Percentiles rank a stretch among this genome's conserved stretches.
Conservation (phyloP, 2,113 vertebrate genomes). For the Pseudonaja textilis region DNA sequence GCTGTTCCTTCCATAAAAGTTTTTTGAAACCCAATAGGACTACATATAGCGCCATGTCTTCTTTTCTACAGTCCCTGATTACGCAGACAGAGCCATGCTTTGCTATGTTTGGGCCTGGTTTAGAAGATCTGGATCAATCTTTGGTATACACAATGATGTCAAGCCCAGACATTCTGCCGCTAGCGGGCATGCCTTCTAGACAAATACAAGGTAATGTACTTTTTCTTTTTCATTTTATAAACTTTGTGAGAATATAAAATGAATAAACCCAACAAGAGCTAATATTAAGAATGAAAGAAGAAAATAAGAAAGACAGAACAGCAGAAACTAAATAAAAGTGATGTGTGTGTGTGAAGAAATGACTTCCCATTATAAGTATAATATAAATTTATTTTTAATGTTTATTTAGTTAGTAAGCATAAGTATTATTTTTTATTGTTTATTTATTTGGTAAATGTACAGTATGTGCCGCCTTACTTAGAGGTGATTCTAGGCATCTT, state of each 20-base stretch:
- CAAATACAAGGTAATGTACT: conserved; percentile 84
- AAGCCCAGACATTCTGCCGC: conserved; percentile 78
- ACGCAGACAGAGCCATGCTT: conserved; percentile 83
- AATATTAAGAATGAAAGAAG: not conserved
- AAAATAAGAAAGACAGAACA: not conserved
- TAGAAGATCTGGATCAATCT: conserved; percentile 89
- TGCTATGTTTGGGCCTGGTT: conserved; percentile 93
- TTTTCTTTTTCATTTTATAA: not conserved
- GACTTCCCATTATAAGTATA: not conserved
- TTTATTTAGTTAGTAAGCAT: not conserved
- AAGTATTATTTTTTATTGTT: not conserved
- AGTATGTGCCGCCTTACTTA: not conserved
- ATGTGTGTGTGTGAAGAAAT: not conserved
- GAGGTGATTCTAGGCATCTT: not conserved
- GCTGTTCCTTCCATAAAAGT: conserved; percentile 79
- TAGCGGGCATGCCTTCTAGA: conserved; percentile 79
- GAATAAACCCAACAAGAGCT: not conserved
- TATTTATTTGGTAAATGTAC: not conserved
- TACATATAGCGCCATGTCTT: conserved; percentile 76
- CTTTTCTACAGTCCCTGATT: conserved; percentile 85
- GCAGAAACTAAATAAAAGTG: not conserved
- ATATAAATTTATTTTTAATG: not conserved
- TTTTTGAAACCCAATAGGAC: conserved; percentile 71
- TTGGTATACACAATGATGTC: conserved; percentile 86
- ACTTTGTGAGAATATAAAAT: not conserved